Base-by-base conservation (phyloP, 1,140 invertebrate genomes). In the Nasonia vitripennis region DNA sequence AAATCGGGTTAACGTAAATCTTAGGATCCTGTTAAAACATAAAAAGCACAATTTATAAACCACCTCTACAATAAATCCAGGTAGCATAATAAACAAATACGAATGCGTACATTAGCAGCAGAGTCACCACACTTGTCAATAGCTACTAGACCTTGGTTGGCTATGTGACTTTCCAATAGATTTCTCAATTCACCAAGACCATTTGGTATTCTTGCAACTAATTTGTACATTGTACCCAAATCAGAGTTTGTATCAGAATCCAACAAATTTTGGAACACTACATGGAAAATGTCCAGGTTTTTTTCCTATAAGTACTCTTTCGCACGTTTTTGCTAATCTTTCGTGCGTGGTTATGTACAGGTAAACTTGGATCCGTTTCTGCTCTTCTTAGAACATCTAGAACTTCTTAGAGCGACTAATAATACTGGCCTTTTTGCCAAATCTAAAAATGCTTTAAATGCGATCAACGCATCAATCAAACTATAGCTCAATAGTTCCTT, bases 221-320 rank as follows among this genome's bases (percentile, higher is more conserved):
- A 93, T 73, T 96, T 96, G 94, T 98, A 99, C 98, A 99, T 99
- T 78, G 99, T 94, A 1, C 97, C 98, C 34, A 99, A 93, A 94
- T 99, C 99, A 95, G 93, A 95, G 93, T 99, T 97, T 94, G 99
- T 99, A 90, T 99, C 98, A 79, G 97, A 96, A 93, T 99, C 97
- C 12, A 99, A 94, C 5, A 99, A 95, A 94, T 98, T 97, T 94
- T 99, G 96, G 93, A 99, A 99, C 93, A 99, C 98, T n/a, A 96
- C 94, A 91, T 99, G 98, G 93, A 99, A 98, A 90, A 98, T 97
- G 91, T 99, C 98, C 86, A 99, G 93, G 92, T 99, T 98, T 91
- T 99, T 98, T 92, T 99, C 97, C 97, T 89, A 99, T 99, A 5
- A 99, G 94, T n/a, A 99, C 98, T 86, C 96, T 95, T 93, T 99